phyloP scores from a whole-genome alignment of 2,113 vertebrate species.

The Poeciliopsis retropinna region DNA sequence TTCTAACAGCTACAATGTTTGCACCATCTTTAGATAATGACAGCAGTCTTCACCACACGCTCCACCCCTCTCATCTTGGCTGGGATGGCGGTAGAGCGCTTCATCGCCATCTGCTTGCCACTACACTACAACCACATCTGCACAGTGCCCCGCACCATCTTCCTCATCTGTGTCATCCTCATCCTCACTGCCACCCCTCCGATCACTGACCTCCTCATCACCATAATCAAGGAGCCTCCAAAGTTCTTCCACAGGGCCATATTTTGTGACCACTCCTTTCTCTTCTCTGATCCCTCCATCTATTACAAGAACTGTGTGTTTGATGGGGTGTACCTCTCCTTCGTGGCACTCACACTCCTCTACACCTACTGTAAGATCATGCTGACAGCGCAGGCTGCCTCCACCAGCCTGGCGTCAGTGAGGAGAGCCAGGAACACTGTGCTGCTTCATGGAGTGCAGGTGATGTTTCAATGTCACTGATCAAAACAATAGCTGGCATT shows the following conservation, averaged over 20 bases:
- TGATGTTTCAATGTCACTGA: conserved; percentile 9
- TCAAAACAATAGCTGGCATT: background rate
- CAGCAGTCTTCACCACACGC: conserved; percentile 76
- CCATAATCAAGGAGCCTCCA: conserved; percentile 56
- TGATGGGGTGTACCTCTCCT: conserved; percentile 77
- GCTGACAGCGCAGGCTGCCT: conserved; percentile 70
- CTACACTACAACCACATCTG: conserved; percentile 76
- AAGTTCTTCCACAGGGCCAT: conserved; percentile 62
- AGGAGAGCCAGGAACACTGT: conserved; percentile 79
- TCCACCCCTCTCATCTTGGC: conserved; percentile 81
- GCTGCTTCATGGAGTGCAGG: conserved; percentile 76
- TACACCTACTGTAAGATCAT: conserved; percentile 82
- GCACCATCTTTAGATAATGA: conserved; percentile 63
- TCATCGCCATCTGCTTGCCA: conserved; percentile 80
- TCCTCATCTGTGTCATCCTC: conserved; percentile 67
- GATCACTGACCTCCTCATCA: conserved; percentile 76
- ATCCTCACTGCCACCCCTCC: conserved; percentile 61
- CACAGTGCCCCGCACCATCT: conserved; percentile 73
- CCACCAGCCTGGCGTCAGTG: conserved; percentile 65
- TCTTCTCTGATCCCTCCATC: conserved; percentile 72
- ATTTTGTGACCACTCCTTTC: conserved; percentile 78
- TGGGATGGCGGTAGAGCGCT: conserved; percentile 82
- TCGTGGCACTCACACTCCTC: conserved; percentile 74
- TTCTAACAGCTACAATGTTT: background rate
- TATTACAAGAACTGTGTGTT: conserved; percentile 81